These are phyloP conservation scores for silkworm (Bombyx mori) DNA, from an alignment of 1,140 invertebrate genomes.

Conservation along the genomic window DNA sequence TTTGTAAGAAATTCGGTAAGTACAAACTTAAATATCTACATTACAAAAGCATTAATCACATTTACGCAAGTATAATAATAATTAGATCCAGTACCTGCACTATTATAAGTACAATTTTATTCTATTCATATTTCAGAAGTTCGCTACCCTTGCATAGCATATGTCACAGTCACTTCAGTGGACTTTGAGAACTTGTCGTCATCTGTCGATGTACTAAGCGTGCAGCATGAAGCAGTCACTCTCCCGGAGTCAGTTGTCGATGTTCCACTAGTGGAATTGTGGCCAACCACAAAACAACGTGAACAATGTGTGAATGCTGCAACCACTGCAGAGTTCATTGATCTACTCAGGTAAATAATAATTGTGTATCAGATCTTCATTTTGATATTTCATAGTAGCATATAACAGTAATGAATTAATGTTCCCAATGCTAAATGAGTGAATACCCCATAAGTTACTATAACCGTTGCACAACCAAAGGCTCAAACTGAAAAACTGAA, in stretches of 20 bases:
- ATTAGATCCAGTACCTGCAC: background rate
- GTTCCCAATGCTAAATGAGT: no score
- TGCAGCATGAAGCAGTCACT: conserved; percentile 52
- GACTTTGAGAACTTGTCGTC: conserved; percentile 55
- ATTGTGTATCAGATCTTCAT: no score
- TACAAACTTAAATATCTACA: background rate
- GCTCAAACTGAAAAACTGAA: no score
- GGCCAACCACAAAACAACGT: conserved; percentile 50
- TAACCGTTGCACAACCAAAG: no score
- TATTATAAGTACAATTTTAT: no score
- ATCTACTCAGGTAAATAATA: conserved; percentile 43
- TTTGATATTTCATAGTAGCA: no score
- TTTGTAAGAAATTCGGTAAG: conserved; percentile 62
- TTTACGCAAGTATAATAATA: background rate
- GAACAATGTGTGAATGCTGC: conserved; percentile 52
- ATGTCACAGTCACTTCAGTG: conserved; percentile 48
- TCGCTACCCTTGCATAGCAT: conserved; percentile 55
- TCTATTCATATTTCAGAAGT: conserved; percentile 36
- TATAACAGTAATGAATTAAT: no score
- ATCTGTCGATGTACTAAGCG: conserved; percentile 48
- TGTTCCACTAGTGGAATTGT: conserved; percentile 51
- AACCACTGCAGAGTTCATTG: conserved; percentile 56
- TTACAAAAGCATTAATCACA: background rate
- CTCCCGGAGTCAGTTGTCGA: conserved; percentile 47
- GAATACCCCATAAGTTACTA: no score